Evolutionary conservation across 2,113 vertebrate genomes (phyloP), one percentile per base, ranked within the genome.

Genomic region (Telmatochromis brachygnathus): DNA sequence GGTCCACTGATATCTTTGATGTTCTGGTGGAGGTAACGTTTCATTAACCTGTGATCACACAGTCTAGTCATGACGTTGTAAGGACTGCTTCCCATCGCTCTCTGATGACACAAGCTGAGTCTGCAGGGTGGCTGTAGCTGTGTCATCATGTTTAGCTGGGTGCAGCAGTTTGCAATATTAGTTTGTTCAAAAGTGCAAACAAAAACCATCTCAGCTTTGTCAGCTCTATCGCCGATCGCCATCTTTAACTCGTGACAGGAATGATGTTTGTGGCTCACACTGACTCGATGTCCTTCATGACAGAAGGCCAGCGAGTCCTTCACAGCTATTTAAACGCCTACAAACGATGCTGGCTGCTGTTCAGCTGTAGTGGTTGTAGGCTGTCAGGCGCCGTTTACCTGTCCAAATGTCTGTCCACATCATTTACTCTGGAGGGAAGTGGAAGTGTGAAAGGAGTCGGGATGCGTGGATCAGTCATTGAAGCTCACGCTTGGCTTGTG

Each of bases 1-100:
- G 99, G 99, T 95, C 94, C 77, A 98, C 98, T 5, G 94, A 96
- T 3, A 95, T 97, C 12, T 99, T 99, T 84, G 95, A 99, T 81
- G 97, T 99, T 65, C 94, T 99, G 35, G 96, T 99, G 35, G 96
- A 97, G 97, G 99, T 99, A 92, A 96, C 94, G 7, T 75, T 47
- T 77, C 9, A 12, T 77, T 49, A 30, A 77, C 23, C 70, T 45
- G n/a, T 70, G 65, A 42, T 73, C 65, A 73, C 21, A 45, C 21
- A 30, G 21, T 77, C 70, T 19, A 30, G 9, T 30, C 45, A 28
- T 1, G 21, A 0, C 0, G 7, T 19, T 19, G 42, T 77, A 49
- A 49, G 14, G 9, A 28, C 42, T 28, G 42, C 68, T 73, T 26
- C 1, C 2, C 37, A 4, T 42, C 21, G 13, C 37, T 45, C 65